phyloP scores from a whole-genome alignment of 2,113 vertebrate genomes.

The Psilopsiagon aurifrons region DNA sequence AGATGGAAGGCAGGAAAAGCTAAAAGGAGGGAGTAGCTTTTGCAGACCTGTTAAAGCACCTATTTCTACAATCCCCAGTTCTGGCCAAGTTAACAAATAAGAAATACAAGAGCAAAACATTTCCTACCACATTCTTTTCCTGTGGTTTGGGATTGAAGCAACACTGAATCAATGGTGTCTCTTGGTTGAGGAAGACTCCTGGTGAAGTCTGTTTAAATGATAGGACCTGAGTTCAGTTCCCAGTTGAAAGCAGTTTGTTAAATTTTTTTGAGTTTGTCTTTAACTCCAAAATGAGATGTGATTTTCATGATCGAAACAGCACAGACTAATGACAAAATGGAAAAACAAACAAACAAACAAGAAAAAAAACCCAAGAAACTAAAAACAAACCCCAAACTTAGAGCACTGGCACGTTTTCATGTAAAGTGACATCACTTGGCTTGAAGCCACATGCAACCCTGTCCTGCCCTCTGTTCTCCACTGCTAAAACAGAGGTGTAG shows the following conservation, averaged over 20 bases:
- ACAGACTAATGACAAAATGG: not conserved
- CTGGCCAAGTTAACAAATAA: not conserved
- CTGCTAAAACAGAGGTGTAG: not conserved
- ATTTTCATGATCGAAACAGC: not conserved
- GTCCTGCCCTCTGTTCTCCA: not conserved
- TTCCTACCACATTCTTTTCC: not conserved
- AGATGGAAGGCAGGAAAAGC: not conserved
- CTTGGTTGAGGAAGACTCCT: not conserved
- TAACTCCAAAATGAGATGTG: not conserved
- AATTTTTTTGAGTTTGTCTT: not conserved
- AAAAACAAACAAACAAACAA: not conserved
- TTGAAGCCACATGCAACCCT: not conserved
- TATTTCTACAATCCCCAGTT: not conserved
- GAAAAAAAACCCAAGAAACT: not conserved
- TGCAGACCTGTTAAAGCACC: not conserved
- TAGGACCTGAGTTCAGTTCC: not conserved
- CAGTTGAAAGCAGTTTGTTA: not conserved
- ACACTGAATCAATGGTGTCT: not conserved
- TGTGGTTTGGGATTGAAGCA: not conserved
- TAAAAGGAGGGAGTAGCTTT: not conserved
- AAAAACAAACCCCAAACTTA: not conserved
- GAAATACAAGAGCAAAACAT: not conserved
- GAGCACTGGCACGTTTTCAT: not conserved
- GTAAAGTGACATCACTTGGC: not conserved
- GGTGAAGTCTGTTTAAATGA: not conserved